Percentiles rank a stretch among this genome's conserved stretches.
Conservation (phyloP, 2,888 invertebrate species). For the Microplitis manilae region DNA sequence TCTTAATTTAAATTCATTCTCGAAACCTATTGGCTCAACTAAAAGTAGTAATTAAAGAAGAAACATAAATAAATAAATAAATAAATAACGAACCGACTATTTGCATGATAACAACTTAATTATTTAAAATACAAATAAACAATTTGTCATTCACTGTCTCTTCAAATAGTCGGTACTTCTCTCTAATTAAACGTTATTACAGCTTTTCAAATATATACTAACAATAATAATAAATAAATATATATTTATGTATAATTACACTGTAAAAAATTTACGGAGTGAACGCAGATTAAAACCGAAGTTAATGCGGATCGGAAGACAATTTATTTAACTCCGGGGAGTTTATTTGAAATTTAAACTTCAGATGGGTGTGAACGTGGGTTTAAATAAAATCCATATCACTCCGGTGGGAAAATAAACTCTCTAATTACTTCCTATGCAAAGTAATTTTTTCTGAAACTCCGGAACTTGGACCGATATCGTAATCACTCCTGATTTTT, state of each 20-base stretch:
- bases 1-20: conserved; percentile 45
- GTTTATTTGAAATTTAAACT: too few relatives aligned
- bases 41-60: conserved; percentile 44
- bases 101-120: conserved; percentile 36
- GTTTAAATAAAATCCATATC: too few relatives aligned
- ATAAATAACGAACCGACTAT: conserved; percentile 48
- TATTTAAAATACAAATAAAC: neutral
- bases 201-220: conserved; percentile 43
- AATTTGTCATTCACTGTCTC: conserved; percentile 16
- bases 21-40: conserved; percentile 63
- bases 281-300: too few relatives aligned
- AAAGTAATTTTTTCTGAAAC: too few relatives aligned
- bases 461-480: too few relatives aligned
- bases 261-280: too few relatives aligned
- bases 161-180: conserved; percentile 56
- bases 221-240: conserved; percentile 37
- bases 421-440: too few relatives aligned
- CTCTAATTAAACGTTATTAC: conserved; percentile 55
- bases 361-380: too few relatives aligned
- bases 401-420: too few relatives aligned
- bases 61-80: conserved; percentile 44
- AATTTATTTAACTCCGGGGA: too few relatives aligned
- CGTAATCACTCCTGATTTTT: too few relatives aligned
- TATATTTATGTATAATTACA: conserved; percentile 17
- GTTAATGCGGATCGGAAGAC: too few relatives aligned